phyloP scores from a whole-genome alignment of 1,140 invertebrate genomes.

The Brachionus plicatilis region DNA sequence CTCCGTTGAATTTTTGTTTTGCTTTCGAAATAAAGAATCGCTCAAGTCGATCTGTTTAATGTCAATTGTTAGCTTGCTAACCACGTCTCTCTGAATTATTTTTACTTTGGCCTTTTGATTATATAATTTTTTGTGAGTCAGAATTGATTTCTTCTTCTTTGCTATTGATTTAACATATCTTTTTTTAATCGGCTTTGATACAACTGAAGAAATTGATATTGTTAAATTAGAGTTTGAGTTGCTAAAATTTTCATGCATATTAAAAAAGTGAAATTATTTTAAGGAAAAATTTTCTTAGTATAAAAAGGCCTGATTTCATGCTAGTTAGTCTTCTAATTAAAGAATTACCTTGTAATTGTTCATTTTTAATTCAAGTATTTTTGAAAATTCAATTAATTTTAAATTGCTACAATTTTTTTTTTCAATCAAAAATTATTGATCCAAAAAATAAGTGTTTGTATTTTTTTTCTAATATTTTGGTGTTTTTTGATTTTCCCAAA shows the following conservation, averaged over 20 bases:
- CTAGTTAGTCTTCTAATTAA: not conserved
- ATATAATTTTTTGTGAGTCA: not conserved
- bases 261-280: not conserved
- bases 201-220: not conserved
- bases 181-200: not conserved
- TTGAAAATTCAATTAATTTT: not conserved
- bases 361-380: not conserved
- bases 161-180: not conserved
- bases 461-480: not conserved
- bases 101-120: not conserved
- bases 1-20: not conserved
- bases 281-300: not conserved
- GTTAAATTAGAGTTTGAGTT: not conserved
- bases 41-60: not conserved
- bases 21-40: not conserved
- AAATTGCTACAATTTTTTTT: not conserved
- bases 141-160: not conserved
- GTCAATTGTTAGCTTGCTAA: not conserved
- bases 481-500: not conserved
- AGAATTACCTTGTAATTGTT: not conserved
- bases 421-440: not conserved
- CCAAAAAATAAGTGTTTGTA: not conserved
- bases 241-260: not conserved
- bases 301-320: not conserved
- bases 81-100: not conserved